A percentile compares a stretch with the other conserved stretches of the same genome.
Evolutionary conservation across 2,113 vertebrate species (phyloP).

Genomic region (Hirundichthys speculiger): DNA sequence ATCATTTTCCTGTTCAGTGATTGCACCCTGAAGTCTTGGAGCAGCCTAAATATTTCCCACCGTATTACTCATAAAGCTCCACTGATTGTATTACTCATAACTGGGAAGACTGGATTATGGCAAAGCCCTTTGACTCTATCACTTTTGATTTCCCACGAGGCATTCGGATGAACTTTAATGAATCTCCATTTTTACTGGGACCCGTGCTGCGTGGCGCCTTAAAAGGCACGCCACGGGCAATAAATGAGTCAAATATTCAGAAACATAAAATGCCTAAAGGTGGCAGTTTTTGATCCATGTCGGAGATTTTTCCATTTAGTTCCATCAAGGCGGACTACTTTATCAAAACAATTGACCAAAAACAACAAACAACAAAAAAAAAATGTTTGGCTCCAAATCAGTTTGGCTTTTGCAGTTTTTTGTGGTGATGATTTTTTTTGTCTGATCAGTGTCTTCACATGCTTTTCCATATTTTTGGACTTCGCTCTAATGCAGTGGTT

Average conservation of each 20-base stretch:
- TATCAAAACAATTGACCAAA: conserved; percentile 18
- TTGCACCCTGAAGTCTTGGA: conserved; percentile 56
- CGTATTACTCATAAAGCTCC: conserved; percentile 75
- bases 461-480: too few relatives aligned
- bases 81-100: conserved; percentile 69
- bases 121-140: conserved; percentile 65
- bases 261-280: conserved; percentile 42
- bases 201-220: conserved; percentile 48
- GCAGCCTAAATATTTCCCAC: conserved; percentile 63
- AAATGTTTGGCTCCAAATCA: too few relatives aligned
- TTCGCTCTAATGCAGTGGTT: too few relatives aligned
- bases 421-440: too few relatives aligned
- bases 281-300: conserved; percentile 57
- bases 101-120: conserved; percentile 64
- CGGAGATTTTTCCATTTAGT: conserved; percentile 46
- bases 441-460: too few relatives aligned
- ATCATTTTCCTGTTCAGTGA: conserved; percentile 54
- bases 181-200: conserved; percentile 66
- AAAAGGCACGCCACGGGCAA: conserved; percentile 44
- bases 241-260: conserved; percentile 46
- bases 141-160: conserved; percentile 76
- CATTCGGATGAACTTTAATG: conserved; percentile 74
- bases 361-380: too few relatives aligned
- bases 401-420: too few relatives aligned
- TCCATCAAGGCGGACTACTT: conserved; percentile 20